Evolutionary conservation across 2,888 invertebrate species (phyloP).

Genomic region (Heliconius ismenius): DNA sequence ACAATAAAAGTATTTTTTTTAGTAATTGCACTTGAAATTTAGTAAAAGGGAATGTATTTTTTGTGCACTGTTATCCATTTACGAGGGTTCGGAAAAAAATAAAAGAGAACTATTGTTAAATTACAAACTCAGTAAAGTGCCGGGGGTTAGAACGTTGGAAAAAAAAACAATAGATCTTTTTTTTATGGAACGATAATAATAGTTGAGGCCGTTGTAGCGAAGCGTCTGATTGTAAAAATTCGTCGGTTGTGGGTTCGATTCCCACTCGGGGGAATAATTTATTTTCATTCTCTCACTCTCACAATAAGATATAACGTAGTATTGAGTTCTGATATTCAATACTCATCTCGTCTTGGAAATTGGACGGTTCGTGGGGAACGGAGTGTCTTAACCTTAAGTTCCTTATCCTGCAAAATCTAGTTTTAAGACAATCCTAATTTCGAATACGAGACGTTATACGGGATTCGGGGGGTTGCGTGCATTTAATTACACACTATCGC

Average conservation of each 20-base stretch:
- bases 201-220: background rate
- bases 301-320: background rate
- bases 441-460: too few relatives aligned
- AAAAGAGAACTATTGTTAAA: conserved; percentile 21
- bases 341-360: background rate
- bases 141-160: conserved; percentile 1
- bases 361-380: background rate
- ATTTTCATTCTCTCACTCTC: background rate
- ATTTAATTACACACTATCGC: too few relatives aligned
- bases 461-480: too few relatives aligned
- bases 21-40: conserved; percentile 5
- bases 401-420: too few relatives aligned
- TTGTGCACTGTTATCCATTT: background rate
- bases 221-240: background rate
- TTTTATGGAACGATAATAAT: background rate
- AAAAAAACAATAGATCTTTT: background rate
- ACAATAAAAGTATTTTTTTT: conserved; percentile 2
- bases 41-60: conserved; percentile 5
- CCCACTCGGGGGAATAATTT: background rate
- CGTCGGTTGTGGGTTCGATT: background rate
- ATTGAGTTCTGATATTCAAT: background rate
- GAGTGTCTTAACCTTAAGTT: background rate
- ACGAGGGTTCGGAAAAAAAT: conserved; percentile 5
- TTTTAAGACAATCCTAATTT: too few relatives aligned
- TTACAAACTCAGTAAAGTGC: conserved; percentile 9